Evolutionary conservation across 2,888 invertebrate species (phyloP).

Genomic region (Idaea aversata): DNA sequence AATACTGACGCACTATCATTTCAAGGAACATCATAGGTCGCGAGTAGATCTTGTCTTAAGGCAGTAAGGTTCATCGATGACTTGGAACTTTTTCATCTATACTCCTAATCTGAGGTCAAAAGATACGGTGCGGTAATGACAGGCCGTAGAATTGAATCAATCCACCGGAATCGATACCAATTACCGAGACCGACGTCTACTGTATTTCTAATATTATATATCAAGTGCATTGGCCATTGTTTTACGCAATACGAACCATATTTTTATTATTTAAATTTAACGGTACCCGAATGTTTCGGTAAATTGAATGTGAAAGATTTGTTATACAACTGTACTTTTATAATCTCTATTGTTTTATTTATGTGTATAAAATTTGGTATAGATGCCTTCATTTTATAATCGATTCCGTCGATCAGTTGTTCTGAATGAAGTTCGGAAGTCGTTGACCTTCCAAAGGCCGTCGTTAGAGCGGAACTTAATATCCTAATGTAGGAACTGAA

Average conservation of each 20-base stretch:
- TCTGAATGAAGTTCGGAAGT: conserved; percentile 40
- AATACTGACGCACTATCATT: conserved; percentile 29
- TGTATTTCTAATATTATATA: conserved; percentile 48
- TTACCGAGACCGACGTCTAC: conserved; percentile 30
- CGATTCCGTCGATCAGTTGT: conserved; percentile 26
- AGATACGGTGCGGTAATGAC: conserved; percentile 70
- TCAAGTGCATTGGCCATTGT: conserved; percentile 50
- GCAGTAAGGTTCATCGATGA: conserved; percentile 13
- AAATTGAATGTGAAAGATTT: conserved; percentile 39
- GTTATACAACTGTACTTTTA: conserved; percentile 4
- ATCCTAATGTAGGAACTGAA: conserved; percentile 33
- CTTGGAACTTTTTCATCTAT: conserved; percentile 11
- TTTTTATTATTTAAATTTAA: conserved; percentile 37
- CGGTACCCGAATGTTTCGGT: conserved; percentile 28
- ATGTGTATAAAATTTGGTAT: conserved; percentile 1
- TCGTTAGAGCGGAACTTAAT: conserved; percentile 41
- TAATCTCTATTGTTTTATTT: conserved; percentile 3
- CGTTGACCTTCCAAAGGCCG: conserved; percentile 45
- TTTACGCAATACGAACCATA: conserved; percentile 48
- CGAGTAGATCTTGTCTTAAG: conserved; percentile 9
- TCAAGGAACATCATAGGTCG: conserved; percentile 5
- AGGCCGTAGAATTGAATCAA: conserved; percentile 54
- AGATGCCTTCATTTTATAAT: conserved; percentile 18
- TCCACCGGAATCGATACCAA: conserved; percentile 55
- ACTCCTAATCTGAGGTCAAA: conserved; percentile 58